Evolutionary conservation across 2,888 invertebrate species (phyloP).

Genomic region (Carabus problematicus): DNA sequence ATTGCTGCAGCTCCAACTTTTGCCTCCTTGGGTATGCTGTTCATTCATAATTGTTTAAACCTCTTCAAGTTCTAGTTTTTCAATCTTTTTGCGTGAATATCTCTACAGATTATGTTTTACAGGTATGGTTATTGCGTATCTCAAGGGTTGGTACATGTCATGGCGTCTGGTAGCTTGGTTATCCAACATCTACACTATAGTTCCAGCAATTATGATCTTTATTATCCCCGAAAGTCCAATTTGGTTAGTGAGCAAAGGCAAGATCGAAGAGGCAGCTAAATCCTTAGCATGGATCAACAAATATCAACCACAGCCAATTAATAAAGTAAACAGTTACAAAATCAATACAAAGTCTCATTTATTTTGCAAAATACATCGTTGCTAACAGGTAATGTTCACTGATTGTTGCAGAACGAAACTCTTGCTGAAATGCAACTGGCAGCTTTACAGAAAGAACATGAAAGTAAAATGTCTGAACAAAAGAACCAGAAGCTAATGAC

Average conservation of each 20-base stretch:
- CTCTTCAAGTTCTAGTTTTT: background rate
- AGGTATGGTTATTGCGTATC: slow-evolving; percentile 66
- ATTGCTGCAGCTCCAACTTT: slow-evolving; percentile 66
- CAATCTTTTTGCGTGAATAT: background rate
- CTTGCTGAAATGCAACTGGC: slow-evolving; percentile 63
- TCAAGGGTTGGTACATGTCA: slow-evolving; percentile 63
- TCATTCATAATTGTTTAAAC: too few relatives aligned
- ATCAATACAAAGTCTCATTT: too few relatives aligned
- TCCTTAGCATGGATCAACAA: slow-evolving; percentile 62
- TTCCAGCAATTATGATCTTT: slow-evolving; percentile 62
- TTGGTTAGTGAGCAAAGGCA: slow-evolving; percentile 66
- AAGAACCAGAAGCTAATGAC: slow-evolving; percentile 54
- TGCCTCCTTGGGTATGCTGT: slow-evolving; percentile 62
- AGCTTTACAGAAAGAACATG: slow-evolving; percentile 63
- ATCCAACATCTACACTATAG: slow-evolving; percentile 61
- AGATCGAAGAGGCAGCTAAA: slow-evolving; percentile 63
- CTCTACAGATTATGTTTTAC: background rate
- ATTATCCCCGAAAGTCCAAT: slow-evolving; percentile 67
- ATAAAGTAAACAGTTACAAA: slow-evolving; percentile 52
- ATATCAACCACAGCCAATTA: slow-evolving; percentile 59
- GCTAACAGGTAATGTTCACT: slow-evolving; percentile 14
- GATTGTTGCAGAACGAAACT: slow-evolving; percentile 55
- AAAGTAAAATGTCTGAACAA: slow-evolving; percentile 59
- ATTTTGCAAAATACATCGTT: background rate
- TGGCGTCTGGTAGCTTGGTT: slow-evolving; percentile 67